Conservation (phyloP, 2,113 vertebrate species). For the Colinus virginianus region DNA sequence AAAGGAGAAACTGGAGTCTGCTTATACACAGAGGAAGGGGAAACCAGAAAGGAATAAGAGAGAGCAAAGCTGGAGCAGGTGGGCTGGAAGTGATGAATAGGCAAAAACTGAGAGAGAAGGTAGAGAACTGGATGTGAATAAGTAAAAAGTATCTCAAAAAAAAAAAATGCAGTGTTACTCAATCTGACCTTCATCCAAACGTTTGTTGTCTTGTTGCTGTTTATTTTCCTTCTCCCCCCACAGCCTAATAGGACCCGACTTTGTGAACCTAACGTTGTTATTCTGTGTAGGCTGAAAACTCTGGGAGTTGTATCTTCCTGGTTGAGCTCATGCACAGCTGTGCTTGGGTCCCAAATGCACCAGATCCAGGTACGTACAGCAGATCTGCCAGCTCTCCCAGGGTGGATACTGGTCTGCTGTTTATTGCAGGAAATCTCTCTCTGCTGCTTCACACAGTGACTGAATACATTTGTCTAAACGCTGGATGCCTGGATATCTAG, state of each 20-base stretch:
- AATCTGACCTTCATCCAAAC: not conserved
- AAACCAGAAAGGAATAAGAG: not conserved
- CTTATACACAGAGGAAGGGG: not conserved
- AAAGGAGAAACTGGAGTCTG: not conserved
- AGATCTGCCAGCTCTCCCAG: constrained; percentile 15
- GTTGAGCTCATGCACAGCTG: constrained; percentile 24
- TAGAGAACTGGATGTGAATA: not conserved
- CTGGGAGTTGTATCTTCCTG: not conserved
- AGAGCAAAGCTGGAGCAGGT: not conserved
- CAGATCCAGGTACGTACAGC: not conserved
- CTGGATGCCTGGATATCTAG: not conserved
- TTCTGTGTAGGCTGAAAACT: not conserved
- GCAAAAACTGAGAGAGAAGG: not conserved
- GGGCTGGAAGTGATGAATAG: not conserved
- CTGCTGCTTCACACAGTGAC: not conserved
- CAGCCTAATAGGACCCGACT: not conserved
- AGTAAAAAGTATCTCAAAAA: not conserved
- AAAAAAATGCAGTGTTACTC: not conserved
- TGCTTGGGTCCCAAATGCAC: not conserved
- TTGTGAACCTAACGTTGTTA: not conserved
- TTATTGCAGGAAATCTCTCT: not conserved
- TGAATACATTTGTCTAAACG: not conserved
- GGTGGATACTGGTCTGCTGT: fast-evolving
- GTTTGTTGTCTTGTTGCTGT: not conserved
- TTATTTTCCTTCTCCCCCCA: not conserved